Evolutionary conservation across 1,140 invertebrate species (phyloP).

Genomic region (Monochamus saltuarius): DNA sequence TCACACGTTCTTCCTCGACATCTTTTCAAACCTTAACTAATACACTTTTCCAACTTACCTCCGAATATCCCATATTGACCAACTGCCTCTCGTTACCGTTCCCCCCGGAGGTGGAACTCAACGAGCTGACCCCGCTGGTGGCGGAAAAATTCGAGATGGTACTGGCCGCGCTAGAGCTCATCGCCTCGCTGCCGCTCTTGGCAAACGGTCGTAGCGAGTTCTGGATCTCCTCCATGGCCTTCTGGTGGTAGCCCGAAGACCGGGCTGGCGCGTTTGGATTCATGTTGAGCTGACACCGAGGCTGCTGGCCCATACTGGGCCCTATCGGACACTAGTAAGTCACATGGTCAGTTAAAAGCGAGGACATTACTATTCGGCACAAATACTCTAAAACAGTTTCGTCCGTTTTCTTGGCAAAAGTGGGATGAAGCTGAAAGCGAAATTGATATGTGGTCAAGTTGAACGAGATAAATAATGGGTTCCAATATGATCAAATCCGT

Average conservation of each 20-base stretch:
- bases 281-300: slow-evolving; percentile 57
- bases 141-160: slow-evolving; percentile 70
- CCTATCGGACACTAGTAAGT: slow-evolving; percentile 31
- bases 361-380: no score
- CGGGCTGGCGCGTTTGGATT: slow-evolving; percentile 65
- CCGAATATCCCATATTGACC: slow-evolving; percentile 62
- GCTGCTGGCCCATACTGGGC: slow-evolving; percentile 66
- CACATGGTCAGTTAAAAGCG: no score
- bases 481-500: no score
- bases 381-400: no score
- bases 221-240: slow-evolving; percentile 83
- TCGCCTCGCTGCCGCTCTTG: slow-evolving; percentile 64
- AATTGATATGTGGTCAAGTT: no score
- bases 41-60: no score
- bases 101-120: slow-evolving; percentile 57
- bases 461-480: no score
- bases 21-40: no score
- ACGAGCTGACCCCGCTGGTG: slow-evolving; percentile 62
- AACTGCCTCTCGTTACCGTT: slow-evolving; percentile 64
- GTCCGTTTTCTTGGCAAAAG: no score
- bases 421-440: no score
- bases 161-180: slow-evolving; percentile 73
- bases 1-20: no score
- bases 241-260: slow-evolving; percentile 81
- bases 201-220: slow-evolving; percentile 83